Evolutionary conservation across 2,797 vertebrate species (phyloP).

Genomic region (Parotocinclus haroldoi): DNA sequence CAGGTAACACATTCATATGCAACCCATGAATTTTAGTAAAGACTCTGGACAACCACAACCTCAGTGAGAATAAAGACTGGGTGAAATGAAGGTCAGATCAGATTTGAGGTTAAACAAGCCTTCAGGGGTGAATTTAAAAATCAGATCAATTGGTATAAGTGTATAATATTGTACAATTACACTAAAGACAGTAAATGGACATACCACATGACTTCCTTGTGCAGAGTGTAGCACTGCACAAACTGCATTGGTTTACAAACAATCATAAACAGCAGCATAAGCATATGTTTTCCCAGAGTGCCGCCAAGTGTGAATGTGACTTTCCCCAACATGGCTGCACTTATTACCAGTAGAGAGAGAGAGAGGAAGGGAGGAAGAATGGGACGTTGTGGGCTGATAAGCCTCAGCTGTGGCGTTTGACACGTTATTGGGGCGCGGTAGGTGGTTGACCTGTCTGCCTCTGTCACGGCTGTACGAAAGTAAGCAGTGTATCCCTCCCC

Average conservation of each 20-base stretch:
- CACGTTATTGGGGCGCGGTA: constrained; percentile 49
- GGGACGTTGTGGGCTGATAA: constrained; percentile 46
- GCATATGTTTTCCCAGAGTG: constrained; percentile 12
- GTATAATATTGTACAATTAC: no score
- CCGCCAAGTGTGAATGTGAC: constrained; percentile 39
- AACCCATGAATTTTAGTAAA: no score
- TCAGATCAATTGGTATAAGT: no score
- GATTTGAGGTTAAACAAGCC: no score
- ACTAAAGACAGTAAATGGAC: background rate
- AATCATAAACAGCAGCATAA: background rate
- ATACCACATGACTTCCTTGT: background rate
- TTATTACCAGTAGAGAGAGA: constrained; percentile 18
- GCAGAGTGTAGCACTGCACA: background rate
- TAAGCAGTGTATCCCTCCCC: constrained; percentile 49
- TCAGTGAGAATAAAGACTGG: no score
- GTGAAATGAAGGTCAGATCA: no score
- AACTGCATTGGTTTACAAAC: background rate
- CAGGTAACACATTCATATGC: no score
- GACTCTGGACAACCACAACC: no score
- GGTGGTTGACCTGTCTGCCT: constrained; percentile 56
- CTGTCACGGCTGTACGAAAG: constrained; percentile 32
- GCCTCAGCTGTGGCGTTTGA: constrained; percentile 47
- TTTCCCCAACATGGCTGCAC: constrained; percentile 9
- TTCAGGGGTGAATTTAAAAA: no score
- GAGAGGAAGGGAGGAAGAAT: background rate